Evolutionary conservation across 2,797 vertebrate genomes (phyloP), one percentile per base, ranked within the genome.

Genomic region (Poecilia gillii): DNA sequence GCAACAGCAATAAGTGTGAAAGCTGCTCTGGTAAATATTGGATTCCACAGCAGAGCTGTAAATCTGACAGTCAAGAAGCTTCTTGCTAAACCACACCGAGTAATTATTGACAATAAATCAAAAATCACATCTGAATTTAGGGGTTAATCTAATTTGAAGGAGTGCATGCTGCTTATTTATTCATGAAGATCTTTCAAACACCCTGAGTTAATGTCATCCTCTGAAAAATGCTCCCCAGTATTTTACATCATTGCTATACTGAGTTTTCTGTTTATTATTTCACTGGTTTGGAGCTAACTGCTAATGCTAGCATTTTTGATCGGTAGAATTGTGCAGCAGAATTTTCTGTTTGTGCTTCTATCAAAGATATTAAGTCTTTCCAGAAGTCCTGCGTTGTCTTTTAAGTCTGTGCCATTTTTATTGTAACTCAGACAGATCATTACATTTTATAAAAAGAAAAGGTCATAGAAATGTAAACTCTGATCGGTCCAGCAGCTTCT

Each of bases 401-500:
- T 13, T 25, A 11, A 70, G 20, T 41, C 36, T 13, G 11, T 25
- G 1, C 1, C 64, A 12, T 23, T 66, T 39, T 39, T 18, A 28
- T 14, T 68, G 1, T 41, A 39, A 23, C 20, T 41, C 20, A 25
- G 36, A 66, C 6, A 18, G 25, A 43, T 39, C 3, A n/a, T 68
- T 59, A 0, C n/a, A n/a, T 78, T 55, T 77, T 12, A 76, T 45
- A 31, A 36, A 45, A 18, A 47, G 23, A 23, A 31, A 73, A 49
- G 33, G 72, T 74, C 72, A 81, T 79, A 57, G 73, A 78, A 77
- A 77, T 53, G 23, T 53, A 75, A 46, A 76, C 55, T 9, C 72
- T 81, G 80, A 66, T 84, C 53, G 68, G 12, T 81, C 79, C 74
- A 53, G 4, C 64, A 51, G 41, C 86, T 79, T 87, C 84, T 88